These are phyloP conservation scores for Ornithoptera priamus DNA, from an alignment of 2,888 invertebrate genomes.

Conservation along the genomic window DNA sequence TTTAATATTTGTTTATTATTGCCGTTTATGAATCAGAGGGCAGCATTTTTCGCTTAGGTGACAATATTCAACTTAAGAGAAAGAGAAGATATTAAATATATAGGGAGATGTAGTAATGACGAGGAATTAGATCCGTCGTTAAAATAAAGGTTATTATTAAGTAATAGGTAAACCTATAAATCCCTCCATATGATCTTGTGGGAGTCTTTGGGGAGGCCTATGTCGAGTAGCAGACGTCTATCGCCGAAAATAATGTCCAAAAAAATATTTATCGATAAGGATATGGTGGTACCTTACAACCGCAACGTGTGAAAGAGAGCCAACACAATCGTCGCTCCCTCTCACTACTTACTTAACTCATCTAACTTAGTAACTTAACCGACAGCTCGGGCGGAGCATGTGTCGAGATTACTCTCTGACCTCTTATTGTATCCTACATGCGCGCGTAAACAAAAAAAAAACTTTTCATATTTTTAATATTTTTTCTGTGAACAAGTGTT, in stretches of 20 bases:
- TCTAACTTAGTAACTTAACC: constrained; percentile 30
- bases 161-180: too few relatives aligned
- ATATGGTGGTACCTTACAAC: constrained; percentile 3
- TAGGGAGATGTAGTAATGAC: too few relatives aligned
- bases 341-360: constrained; percentile 23
- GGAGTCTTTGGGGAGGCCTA: too few relatives aligned
- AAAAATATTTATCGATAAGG: constrained; percentile 21
- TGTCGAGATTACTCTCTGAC: constrained; percentile 26
- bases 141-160: too few relatives aligned
- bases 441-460: constrained; percentile 27
- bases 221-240: too few relatives aligned
- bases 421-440: constrained; percentile 24
- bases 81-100: too few relatives aligned
- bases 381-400: constrained; percentile 27
- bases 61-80: too few relatives aligned
- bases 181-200: too few relatives aligned
- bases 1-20: too few relatives aligned
- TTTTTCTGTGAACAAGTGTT: constrained; percentile 17
- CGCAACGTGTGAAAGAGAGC: constrained; percentile 27
- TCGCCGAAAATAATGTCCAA: not conserved
- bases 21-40: too few relatives aligned
- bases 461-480: constrained; percentile 2
- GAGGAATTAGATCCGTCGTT: too few relatives aligned
- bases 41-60: too few relatives aligned
- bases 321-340: constrained; percentile 20